Percentiles rank a stretch among this genome's conserved stretches.
These are phyloP conservation scores for Amphimallon solstitiale DNA, from an alignment of 2,888 invertebrate species.

Conservation along the genomic window DNA sequence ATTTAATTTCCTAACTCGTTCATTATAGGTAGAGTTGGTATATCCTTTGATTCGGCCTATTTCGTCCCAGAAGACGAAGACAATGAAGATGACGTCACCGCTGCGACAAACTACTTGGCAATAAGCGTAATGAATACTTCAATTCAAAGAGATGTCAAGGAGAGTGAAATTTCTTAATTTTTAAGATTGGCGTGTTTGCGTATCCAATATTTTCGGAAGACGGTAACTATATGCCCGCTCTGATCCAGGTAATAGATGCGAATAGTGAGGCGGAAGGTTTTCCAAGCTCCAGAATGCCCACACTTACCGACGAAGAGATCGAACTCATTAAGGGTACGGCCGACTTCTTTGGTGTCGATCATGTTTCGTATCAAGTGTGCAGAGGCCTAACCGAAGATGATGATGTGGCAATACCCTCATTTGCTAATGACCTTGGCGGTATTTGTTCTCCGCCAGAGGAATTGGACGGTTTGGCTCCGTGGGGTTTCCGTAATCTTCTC, in stretches of 20 bases:
- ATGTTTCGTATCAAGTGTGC: conserved; percentile 67
- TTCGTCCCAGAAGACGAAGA: too few species aligned
- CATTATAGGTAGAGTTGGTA: too few species aligned
- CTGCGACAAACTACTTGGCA: too few species aligned
- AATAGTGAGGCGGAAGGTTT: conserved; percentile 63
- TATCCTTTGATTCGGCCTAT: too few species aligned
- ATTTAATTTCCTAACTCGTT: too few species aligned
- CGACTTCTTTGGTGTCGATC: conserved; percentile 75
- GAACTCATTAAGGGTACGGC: conserved; percentile 63
- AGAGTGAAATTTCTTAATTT: conserved; percentile 37
- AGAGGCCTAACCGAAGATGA: conserved; percentile 51
- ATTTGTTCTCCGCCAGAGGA: conserved; percentile 66
- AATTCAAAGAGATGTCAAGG: too few species aligned
- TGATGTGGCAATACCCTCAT: conserved; percentile 62
- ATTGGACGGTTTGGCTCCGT: conserved; percentile 69
- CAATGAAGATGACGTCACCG: too few species aligned
- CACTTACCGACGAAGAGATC: conserved; percentile 62
- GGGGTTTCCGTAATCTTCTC: conserved; percentile 69
- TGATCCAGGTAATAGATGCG: conserved; percentile 61
- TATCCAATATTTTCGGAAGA: conserved; percentile 63
- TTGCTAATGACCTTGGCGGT: conserved; percentile 62
- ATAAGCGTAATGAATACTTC: too few species aligned
- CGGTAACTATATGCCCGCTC: conserved; percentile 66
- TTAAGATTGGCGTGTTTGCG: conserved; percentile 63
- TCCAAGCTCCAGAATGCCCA: conserved; percentile 62